Conservation (phyloP, 2,888 invertebrate species). For the Rotaria socialis region DNA sequence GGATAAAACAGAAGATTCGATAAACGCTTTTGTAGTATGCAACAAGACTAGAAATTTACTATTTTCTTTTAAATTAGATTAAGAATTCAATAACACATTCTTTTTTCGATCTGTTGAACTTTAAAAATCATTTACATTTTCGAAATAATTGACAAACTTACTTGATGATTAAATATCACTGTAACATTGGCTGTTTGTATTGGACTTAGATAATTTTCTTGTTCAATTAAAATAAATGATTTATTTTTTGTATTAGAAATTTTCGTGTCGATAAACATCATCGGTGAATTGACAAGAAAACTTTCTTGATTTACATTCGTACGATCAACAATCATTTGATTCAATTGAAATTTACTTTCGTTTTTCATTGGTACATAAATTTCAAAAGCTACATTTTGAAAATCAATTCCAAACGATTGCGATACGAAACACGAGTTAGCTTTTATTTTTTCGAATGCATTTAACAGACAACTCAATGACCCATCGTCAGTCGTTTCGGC, state of each 20-base stretch:
- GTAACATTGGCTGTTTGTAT: constrained; percentile 17
- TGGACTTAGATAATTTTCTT: not conserved
- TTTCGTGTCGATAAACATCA: not conserved
- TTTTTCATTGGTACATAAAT: not conserved
- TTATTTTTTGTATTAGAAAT: not conserved
- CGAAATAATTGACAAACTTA: not conserved
- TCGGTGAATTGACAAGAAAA: not conserved
- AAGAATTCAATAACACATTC: no score
- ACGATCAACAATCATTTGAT: not conserved
- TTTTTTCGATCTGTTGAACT: no score
- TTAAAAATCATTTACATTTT: not conserved
- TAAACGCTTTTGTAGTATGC: no score
- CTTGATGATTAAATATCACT: not conserved
- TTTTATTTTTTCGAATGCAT: not conserved
- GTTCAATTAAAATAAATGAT: constrained; percentile 27
- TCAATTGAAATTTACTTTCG: not conserved
- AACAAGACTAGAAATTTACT: no score
- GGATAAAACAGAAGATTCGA: no score
- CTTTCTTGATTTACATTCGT: not conserved
- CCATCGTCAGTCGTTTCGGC: not conserved
- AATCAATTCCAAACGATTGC: constrained; percentile 11
- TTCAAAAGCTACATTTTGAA: constrained; percentile 29
- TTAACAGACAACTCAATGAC: not conserved
- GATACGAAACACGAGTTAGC: not conserved
- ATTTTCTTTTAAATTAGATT: no score